Evolutionary conservation across 2,113 vertebrate species (phyloP).

Genomic region (Sus scrofa): T2T-Sscrofa CM000816.6:35213501-35214000

Average conservation of each 20-base stretch:
- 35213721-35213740: not conserved
- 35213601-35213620: too few relatives aligned
- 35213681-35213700: not conserved
- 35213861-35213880: not conserved
- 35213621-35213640: too few relatives aligned
- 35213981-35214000: constrained; percentile 29
- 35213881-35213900: not conserved
- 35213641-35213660: too few relatives aligned
- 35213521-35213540: too few relatives aligned
- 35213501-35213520: too few relatives aligned
- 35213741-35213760: not conserved
- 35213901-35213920: not conserved
- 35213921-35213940: not conserved
- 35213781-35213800: not conserved
- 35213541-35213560: too few relatives aligned
- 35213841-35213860: not conserved
- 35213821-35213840: not conserved
- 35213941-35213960: not conserved
- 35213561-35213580: too few relatives aligned
- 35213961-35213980: not conserved
- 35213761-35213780: not conserved
- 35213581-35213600: too few relatives aligned
- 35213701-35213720: not conserved
- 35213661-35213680: too few relatives aligned
- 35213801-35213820: not conserved